Base-by-base conservation (phyloP, 30 jellyfish, hydroid and myxozoan species). In the Rhopilema esculentum region DNA sequence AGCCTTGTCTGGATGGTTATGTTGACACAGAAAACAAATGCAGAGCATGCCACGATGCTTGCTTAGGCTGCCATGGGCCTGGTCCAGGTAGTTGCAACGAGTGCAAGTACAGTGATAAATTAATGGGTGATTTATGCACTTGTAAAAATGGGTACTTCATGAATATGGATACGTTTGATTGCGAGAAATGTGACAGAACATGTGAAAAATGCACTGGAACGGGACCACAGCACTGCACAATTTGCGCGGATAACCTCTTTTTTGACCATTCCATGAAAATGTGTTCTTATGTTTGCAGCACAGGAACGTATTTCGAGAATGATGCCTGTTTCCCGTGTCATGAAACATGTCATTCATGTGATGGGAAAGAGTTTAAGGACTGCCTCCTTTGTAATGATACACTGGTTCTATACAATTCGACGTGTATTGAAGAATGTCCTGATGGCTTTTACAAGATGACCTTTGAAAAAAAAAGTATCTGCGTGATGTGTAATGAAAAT, bases 251-350 rank as follows among this genome's bases (percentile, higher is more conserved):
- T 25, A 91, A 52, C n/a, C 40, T 27, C 62, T 85, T 23, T 20
- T 40, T 72, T 20, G 84, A 85, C 29, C 61, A 22, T 48, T 72
- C 12, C 16, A 23, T 52, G 30, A 49, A 49, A 51, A 23, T 8
- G 83, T 85, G 94, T 63, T 16, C 70, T 19, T 32, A 28, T 27
- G 50, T 26, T 17, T 85, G 94, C 29, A 27, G 80, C 30, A 25
- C 69, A 0, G 85, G 80, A 49, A 57, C 79, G 21, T 85, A 48
- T 33, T 73, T 72, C 8, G 17, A 27, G 28, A 69, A 66, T 61
- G 67, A 61, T 75, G 84, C 61, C 12, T 96, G 99, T 79, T 49
- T 49, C 9, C 66, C 62, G 22, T 96, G 99, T 64, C 96, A 90
- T 65, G 23, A 48, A 15, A 74, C 97, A 8, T 91, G 97, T 63